These are phyloP conservation scores for Labeo calbasu DNA, from an alignment of 2,797 vertebrate species.

Conservation along the genomic window DNA sequence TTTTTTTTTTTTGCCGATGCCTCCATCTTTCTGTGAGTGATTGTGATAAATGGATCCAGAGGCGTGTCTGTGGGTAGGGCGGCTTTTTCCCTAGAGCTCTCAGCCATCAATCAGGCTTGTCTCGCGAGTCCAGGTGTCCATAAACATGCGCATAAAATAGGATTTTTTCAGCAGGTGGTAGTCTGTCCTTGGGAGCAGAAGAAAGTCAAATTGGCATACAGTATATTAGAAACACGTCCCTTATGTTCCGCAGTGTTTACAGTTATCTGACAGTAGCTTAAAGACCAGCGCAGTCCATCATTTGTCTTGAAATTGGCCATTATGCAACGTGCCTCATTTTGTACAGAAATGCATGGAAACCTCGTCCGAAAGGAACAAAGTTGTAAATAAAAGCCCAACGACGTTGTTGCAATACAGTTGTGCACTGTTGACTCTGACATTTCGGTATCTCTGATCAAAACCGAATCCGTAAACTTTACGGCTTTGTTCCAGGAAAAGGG, in stretches of 20 bases:
- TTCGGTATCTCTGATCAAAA: conserved; percentile 39
- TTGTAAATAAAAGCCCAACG: background rate
- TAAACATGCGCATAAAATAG: conserved; percentile 78
- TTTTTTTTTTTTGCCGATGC: background rate
- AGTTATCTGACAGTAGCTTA: conserved; percentile 73
- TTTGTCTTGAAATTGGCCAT: conserved; percentile 56
- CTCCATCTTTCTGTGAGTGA: conserved; percentile 60
- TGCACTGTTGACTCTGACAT: conserved; percentile 41
- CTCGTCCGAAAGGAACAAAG: background rate
- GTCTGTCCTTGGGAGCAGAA: conserved; percentile 70
- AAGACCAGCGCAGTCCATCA: conserved; percentile 61
- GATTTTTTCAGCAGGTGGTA: conserved; percentile 76
- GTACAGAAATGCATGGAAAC: background rate
- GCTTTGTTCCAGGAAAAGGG: conserved; percentile 51
- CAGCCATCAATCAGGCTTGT: conserved; percentile 67
- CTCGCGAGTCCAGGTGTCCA: conserved; percentile 67
- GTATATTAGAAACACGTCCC: conserved; percentile 71
- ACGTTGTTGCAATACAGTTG: background rate
- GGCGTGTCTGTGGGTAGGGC: conserved; percentile 71
- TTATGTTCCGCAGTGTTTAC: conserved; percentile 68
- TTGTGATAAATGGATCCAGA: conserved; percentile 73
- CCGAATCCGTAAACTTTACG: conserved; percentile 48
- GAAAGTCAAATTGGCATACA: conserved; percentile 75
- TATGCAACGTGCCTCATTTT: conserved; percentile 14
- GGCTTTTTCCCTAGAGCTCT: conserved; percentile 65